Conservation (phyloP, 2,113 vertebrate genomes). For the Tragelaphus imberbis region DNA sequence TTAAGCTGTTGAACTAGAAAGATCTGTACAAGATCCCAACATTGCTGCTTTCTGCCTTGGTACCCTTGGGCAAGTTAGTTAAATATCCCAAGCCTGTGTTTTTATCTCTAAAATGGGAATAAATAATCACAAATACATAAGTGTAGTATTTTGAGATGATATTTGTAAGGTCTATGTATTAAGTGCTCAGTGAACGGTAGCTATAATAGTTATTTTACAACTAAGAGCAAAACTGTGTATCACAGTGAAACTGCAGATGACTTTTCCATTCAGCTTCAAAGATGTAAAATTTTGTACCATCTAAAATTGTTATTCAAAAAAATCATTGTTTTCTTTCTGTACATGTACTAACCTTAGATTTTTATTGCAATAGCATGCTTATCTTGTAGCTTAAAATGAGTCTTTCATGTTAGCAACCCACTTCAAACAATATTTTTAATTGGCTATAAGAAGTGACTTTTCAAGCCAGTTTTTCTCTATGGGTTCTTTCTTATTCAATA, state of each 20-base stretch:
- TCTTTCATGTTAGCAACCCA: not conserved
- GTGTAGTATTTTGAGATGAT: not conserved
- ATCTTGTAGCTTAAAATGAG: not conserved
- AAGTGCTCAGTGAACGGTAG: not conserved
- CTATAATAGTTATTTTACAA: not conserved
- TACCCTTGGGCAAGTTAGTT: not conserved
- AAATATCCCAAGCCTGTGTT: not conserved
- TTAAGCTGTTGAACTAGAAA: not conserved
- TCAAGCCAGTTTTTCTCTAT: not conserved
- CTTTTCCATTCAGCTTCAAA: not conserved
- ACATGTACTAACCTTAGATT: not conserved
- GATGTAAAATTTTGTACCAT: not conserved
- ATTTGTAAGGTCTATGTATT: not conserved
- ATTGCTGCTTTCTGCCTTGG: not conserved
- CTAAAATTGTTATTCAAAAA: not conserved
- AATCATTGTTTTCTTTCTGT: slow-evolving; percentile 6
- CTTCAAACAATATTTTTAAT: slow-evolving; percentile 4
- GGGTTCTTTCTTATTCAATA: not conserved
- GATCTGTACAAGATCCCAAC: not conserved
- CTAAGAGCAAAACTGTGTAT: not conserved
- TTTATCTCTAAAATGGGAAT: not conserved
- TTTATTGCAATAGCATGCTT: not conserved
- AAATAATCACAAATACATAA: not conserved
- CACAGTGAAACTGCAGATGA: not conserved
- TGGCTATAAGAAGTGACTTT: not conserved